Conservation (phyloP, 2,113 vertebrate species). For the Circaetus cinerascens region DNA sequence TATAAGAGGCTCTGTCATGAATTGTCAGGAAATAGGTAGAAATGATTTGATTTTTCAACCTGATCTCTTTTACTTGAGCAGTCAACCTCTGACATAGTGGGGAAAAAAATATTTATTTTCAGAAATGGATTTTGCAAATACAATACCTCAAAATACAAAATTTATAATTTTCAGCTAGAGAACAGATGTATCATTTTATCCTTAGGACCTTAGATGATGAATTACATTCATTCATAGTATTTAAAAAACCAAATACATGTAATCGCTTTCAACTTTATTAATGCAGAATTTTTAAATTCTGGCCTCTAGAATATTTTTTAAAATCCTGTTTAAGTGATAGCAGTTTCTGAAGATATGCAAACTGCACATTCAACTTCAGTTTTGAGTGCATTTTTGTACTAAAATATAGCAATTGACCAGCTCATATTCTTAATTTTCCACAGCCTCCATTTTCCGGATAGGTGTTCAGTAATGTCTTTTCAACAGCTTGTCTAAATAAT, state of each 20-base stretch:
- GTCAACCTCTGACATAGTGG: not conserved
- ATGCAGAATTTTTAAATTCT: not conserved
- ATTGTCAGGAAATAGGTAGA: not conserved
- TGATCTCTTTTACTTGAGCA: not conserved
- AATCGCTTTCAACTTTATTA: not conserved
- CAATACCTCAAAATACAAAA: not conserved
- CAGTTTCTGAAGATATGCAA: not conserved
- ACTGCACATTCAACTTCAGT: not conserved
- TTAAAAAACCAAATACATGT: not conserved
- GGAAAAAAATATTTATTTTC: not conserved
- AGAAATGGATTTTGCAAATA: not conserved
- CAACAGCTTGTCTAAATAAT: slow-evolving; percentile 38
- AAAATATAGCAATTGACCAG: not conserved
- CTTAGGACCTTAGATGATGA: not conserved
- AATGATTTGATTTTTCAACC: not conserved
- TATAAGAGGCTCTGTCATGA: not conserved
- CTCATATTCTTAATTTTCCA: not conserved
- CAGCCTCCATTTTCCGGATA: not conserved
- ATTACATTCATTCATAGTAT: not conserved
- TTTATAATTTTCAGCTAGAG: not conserved
- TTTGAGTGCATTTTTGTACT: not conserved
- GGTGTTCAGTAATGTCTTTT: slow-evolving; percentile 13
- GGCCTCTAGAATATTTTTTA: not conserved
- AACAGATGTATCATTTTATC: not conserved
- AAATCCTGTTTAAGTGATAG: not conserved